A percentile compares a stretch with the other conserved stretches of the same genome.
Conservation (phyloP, 2,888 invertebrate genomes). For the Phasia obesa region DNA sequence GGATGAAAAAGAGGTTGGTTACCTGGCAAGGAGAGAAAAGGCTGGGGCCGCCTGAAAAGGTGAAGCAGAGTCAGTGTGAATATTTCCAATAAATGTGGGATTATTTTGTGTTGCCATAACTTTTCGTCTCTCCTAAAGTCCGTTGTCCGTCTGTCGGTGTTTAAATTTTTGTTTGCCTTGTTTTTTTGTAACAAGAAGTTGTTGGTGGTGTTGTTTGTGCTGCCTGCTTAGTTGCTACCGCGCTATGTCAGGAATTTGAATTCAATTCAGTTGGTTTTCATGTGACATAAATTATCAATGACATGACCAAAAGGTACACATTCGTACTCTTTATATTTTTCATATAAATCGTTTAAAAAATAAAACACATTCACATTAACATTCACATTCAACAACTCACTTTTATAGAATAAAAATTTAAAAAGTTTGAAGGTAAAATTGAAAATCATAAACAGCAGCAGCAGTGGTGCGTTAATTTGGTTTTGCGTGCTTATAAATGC, state of each 20-base stretch:
- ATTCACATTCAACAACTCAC: constrained; percentile 10
- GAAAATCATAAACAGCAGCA: constrained; percentile 58
- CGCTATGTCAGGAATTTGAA: constrained; percentile 80
- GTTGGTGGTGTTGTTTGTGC: constrained; percentile 8
- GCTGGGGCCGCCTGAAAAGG: neutral
- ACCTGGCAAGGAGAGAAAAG: neutral
- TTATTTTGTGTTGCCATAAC: constrained; percentile 50
- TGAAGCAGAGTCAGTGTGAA: constrained; percentile 62
- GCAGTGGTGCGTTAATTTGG: constrained; percentile 69
- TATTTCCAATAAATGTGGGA: constrained; percentile 69
- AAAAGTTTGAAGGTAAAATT: constrained; percentile 49
- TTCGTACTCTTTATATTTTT: constrained; percentile 23
- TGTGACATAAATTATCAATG: constrained; percentile 81
- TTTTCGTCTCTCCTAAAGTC: constrained; percentile 9
- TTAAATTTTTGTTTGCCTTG: constrained; percentile 23
- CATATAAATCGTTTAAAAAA: too few species aligned
- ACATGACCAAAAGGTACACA: constrained; percentile 73
- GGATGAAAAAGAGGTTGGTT: neutral
- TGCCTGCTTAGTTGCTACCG: constrained; percentile 66
- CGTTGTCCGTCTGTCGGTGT: constrained; percentile 14
- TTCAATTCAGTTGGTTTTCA: constrained; percentile 77
- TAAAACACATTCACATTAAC: constrained; percentile 10
- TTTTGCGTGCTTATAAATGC: constrained; percentile 63
- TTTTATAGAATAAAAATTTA: constrained; percentile 17
- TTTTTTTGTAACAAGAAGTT: constrained; percentile 9